These are phyloP conservation scores for Geotrypetes seraphini DNA, from an alignment of 2,797 vertebrate genomes.

Conservation along the genomic window DNA sequence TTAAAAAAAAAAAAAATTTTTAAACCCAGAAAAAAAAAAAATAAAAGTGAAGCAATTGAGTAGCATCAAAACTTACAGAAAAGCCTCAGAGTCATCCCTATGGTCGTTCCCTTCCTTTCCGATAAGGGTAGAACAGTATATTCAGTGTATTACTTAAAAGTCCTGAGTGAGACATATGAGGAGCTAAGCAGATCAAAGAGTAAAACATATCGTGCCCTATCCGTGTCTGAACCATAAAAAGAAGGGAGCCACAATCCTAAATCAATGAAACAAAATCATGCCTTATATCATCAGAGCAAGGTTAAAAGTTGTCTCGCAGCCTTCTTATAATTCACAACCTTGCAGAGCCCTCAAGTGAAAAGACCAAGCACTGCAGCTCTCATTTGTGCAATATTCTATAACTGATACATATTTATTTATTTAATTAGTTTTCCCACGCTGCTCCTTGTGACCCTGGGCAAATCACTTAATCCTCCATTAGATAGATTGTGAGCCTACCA, in stretches of 20 bases:
- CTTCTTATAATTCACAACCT: slow-evolving; percentile 41
- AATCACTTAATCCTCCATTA: too few species aligned
- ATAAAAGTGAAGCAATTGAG: too few species aligned
- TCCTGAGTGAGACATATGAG: slow-evolving; percentile 36
- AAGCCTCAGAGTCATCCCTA: slow-evolving; percentile 10
- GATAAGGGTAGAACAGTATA: slow-evolving; percentile 12
- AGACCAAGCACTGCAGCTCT: neutral
- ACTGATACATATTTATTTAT: too few species aligned
- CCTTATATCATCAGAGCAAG: neutral
- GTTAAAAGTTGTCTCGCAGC: neutral
- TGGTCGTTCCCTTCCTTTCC: slow-evolving; percentile 18
- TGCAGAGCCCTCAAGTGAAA: slow-evolving; percentile 70
- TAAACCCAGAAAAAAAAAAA: too few species aligned
- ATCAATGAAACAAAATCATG: slow-evolving; percentile 27
- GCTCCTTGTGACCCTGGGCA: too few species aligned
- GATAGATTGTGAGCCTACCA: too few species aligned
- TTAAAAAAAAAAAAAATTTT: too few species aligned
- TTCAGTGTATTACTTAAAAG: slow-evolving; percentile 36
- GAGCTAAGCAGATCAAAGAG: slow-evolving; percentile 24
- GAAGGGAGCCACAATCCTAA: slow-evolving; percentile 27
- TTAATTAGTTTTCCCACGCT: too few species aligned
- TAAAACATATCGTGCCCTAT: slow-evolving; percentile 21
- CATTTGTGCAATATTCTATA: accelerated
- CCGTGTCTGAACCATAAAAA: slow-evolving; percentile 20
- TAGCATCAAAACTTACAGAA: too few species aligned